These are phyloP conservation scores for Corythoichthys haematopterus DNA, from an alignment of 2,113 vertebrate species.

Conservation along the genomic window DNA sequence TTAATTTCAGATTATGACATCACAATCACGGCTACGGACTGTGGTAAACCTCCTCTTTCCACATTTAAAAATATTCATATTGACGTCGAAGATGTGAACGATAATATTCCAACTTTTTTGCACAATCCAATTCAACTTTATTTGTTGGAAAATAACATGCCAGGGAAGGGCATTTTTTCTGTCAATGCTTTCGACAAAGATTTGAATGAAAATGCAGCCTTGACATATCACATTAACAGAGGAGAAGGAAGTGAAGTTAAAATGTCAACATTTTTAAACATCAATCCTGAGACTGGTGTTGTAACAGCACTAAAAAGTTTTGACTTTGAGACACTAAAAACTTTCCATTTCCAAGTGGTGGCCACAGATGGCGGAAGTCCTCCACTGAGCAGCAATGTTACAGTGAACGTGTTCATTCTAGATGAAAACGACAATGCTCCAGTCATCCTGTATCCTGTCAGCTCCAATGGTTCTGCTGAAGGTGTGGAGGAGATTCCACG, in stretches of 20 bases:
- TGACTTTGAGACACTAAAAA: constrained; percentile 68
- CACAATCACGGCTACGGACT: constrained; percentile 50
- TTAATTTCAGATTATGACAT: constrained; percentile 47
- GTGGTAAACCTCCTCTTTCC: constrained; percentile 51
- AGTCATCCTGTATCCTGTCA: constrained; percentile 64
- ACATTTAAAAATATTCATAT: constrained; percentile 47
- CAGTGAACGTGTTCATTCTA: constrained; percentile 47
- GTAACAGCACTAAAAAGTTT: constrained; percentile 52
- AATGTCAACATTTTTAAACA: constrained; percentile 42
- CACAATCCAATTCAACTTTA: constrained; percentile 56
- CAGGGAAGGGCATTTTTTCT: constrained; percentile 47
- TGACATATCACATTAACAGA: constrained; percentile 49
- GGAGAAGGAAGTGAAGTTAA: neutral
- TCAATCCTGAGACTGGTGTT: constrained; percentile 53
- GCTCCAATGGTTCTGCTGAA: constrained; percentile 49
- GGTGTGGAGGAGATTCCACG: constrained; percentile 52
- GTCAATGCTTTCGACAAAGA: constrained; percentile 59
- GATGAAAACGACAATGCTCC: constrained; percentile 68
- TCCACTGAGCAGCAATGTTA: constrained; percentile 56
- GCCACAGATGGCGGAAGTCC: constrained; percentile 63
- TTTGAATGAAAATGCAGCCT: constrained; percentile 48
- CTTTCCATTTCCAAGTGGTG: constrained; percentile 58
- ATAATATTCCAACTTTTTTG: constrained; percentile 52
- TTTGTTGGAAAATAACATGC: constrained; percentile 58
- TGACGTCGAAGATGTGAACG: constrained; percentile 65